phyloP scores from a whole-genome alignment of 2,113 vertebrate genomes.

The Tiliqua scincoides region DNA sequence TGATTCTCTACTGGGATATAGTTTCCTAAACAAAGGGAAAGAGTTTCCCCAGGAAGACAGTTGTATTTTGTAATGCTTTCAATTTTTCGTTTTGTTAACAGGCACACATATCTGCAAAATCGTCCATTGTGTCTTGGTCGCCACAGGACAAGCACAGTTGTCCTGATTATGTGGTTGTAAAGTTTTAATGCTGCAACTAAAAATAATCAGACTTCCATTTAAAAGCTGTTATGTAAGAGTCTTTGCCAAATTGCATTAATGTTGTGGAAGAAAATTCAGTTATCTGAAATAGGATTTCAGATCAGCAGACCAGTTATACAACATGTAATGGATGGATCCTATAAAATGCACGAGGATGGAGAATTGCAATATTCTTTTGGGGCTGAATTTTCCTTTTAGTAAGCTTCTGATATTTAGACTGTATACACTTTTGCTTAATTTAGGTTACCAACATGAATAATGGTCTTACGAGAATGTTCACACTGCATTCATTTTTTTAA shows the following conservation, averaged over 20 bases:
- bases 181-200: not conserved
- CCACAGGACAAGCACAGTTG: not conserved
- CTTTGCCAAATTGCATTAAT: constrained; percentile 7
- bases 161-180: not conserved
- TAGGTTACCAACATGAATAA: constrained; percentile 24
- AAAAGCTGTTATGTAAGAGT: constrained; percentile 3
- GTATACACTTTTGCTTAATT: not conserved
- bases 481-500: not conserved
- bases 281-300: not conserved
- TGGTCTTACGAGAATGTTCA: constrained; percentile 47
- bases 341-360: not conserved
- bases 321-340: not conserved
- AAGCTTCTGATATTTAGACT: not conserved
- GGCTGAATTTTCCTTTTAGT: not conserved
- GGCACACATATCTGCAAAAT: not conserved
- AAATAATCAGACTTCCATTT: not conserved
- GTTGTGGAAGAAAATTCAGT: not conserved
- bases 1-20: too few species aligned
- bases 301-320: not conserved
- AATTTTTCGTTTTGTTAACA: too few species aligned
- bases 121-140: too few species aligned
- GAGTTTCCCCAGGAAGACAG: too few species aligned
- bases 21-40: too few species aligned
- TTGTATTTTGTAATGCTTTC: too few species aligned
- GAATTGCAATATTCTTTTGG: not conserved